Evolutionary conservation across 1,140 invertebrate genomes (phyloP).

Genomic region (Linepithema humile): DNA sequence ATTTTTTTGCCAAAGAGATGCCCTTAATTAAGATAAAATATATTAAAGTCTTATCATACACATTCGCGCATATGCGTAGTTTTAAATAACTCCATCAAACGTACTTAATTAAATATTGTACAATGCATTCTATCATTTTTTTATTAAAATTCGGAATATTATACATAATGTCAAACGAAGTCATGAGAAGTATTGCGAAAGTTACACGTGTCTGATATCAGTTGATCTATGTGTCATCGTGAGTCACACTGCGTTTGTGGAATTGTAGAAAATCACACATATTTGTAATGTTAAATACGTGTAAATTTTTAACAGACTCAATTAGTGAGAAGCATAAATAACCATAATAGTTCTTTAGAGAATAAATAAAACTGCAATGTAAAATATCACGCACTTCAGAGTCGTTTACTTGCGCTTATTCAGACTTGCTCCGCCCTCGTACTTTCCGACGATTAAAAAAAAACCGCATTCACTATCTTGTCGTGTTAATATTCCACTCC

Average conservation of each 20-base stretch:
- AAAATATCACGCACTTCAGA: background rate
- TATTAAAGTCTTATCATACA: background rate
- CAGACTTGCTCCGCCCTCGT: background rate
- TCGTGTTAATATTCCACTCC: background rate
- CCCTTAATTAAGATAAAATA: conserved; percentile 29
- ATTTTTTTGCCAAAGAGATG: conserved; percentile 63
- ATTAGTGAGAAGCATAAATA: background rate
- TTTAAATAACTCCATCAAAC: no score
- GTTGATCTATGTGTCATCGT: conserved; percentile 48
- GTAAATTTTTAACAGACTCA: background rate
- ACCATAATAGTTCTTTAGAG: background rate
- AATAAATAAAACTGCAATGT: background rate
- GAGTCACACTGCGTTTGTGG: conserved; percentile 51
- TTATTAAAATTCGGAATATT: background rate
- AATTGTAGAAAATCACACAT: background rate
- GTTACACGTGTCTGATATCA: conserved; percentile 29
- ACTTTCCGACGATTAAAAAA: background rate
- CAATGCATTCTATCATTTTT: background rate
- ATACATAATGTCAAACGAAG: background rate
- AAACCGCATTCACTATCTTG: background rate
- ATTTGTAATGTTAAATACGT: background rate
- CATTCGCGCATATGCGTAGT: background rate
- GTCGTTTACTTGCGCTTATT: conserved; percentile 6
- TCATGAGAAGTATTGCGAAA: background rate
- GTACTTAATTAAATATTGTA: no score